phyloP scores from a whole-genome alignment of 1,140 invertebrate genomes.

The Atta cephalotes region DNA sequence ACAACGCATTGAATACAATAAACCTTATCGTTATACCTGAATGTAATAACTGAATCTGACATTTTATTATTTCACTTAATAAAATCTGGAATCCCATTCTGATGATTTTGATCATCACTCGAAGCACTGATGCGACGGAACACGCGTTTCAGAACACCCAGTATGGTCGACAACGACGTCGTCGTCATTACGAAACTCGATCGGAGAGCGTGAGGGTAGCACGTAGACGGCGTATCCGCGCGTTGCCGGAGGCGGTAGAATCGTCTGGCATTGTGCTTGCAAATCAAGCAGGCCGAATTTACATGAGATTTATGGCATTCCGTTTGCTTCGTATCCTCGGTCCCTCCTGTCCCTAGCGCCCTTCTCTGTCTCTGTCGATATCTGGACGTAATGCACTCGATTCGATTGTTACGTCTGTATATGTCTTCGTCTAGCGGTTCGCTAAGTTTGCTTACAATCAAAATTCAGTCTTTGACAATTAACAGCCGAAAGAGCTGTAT shows the following conservation, averaged over 20 bases:
- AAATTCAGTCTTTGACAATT: conserved; percentile 4
- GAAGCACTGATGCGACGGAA: no score
- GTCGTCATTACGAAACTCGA: conserved; percentile 50
- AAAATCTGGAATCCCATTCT: background rate
- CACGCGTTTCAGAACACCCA: conserved; percentile 18
- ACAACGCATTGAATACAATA: no score
- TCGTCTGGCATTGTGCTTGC: conserved; percentile 85
- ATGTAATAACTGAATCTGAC: no score
- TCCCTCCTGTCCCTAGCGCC: conserved; percentile 9
- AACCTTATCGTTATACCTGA: no score
- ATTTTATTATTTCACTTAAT: background rate
- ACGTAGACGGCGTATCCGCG: conserved; percentile 72
- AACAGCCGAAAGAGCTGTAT: background rate
- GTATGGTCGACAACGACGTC: conserved; percentile 12
- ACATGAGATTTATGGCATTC: conserved; percentile 85
- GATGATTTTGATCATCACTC: background rate
- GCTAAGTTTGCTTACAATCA: conserved; percentile 4
- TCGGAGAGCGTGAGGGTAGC: conserved; percentile 56
- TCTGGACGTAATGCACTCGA: conserved; percentile 11
- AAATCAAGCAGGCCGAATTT: conserved; percentile 85
- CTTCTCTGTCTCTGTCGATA: conserved; percentile 16
- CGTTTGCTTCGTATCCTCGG: conserved; percentile 77
- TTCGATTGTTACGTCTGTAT: conserved; percentile 49
- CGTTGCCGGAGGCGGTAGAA: conserved; percentile 78
- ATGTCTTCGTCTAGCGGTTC: background rate